Conservation (phyloP, 2,797 vertebrate species). For the Arnoldichthys spilopterus region DNA sequence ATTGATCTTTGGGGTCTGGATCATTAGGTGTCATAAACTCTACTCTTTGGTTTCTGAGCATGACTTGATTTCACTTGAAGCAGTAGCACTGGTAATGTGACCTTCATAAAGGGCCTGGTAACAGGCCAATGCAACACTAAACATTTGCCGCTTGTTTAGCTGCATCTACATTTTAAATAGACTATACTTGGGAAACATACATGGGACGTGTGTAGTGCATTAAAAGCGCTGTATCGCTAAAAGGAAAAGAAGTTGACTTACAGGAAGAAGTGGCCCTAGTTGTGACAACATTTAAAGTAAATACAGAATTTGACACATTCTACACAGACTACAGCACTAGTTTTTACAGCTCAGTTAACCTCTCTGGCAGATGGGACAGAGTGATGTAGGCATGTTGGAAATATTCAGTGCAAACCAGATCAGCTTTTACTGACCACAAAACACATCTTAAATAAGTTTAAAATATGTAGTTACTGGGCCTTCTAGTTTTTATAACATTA, state of each 20-base stretch:
- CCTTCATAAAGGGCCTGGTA: not conserved
- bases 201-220: conserved; percentile 6
- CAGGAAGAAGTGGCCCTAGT: not conserved
- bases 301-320: not conserved
- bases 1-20: not conserved
- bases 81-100: not conserved
- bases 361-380: not conserved
- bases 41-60: conserved; percentile 35
- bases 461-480: not conserved
- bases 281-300: conserved; percentile 6
- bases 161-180: conserved; percentile 16
- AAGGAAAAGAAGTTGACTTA: not conserved
- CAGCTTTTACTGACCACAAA: not conserved
- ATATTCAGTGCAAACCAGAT: conserved; percentile 46
- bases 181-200: not conserved
- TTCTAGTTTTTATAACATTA: not conserved
- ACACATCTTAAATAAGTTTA: not conserved
- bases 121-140: not conserved
- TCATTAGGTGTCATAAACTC: too few species aligned
- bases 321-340: not conserved
- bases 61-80: not conserved
- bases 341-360: conserved; percentile 1
- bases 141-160: not conserved
- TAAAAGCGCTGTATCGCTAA: not conserved
- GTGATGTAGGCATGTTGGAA: not conserved